Percentiles rank a stretch among this genome's conserved stretches.
phyloP scores from a whole-genome alignment of 2,797 vertebrate species.

The Rhynchonycteris naso region DNA sequence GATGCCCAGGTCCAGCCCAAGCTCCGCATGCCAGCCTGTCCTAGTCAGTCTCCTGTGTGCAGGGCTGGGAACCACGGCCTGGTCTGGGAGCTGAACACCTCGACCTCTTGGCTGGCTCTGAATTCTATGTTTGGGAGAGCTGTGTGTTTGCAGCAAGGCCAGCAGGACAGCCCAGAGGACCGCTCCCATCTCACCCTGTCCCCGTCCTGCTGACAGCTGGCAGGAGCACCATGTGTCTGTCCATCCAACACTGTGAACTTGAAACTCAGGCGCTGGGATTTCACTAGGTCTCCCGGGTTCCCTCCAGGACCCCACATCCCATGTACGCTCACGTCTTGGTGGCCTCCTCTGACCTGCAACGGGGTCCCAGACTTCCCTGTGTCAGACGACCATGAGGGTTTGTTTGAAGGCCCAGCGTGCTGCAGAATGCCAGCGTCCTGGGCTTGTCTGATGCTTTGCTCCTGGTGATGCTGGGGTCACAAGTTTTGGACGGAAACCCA shows the following conservation, averaged over 20 bases:
- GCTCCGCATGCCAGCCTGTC: not conserved
- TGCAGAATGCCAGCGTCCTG: rapidly evolving
- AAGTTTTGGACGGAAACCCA: not conserved
- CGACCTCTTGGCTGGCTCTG: not conserved
- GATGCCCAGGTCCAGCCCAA: not conserved
- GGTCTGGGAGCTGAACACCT: rapidly evolving
- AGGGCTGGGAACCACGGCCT: rapidly evolving
- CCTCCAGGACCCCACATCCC: not conserved
- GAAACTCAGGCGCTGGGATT: not conserved
- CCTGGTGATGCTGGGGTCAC: rapidly evolving
- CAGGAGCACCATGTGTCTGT: no score
- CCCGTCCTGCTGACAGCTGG: not conserved
- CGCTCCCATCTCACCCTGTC: rapidly evolving
- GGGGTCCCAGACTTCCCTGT: not conserved
- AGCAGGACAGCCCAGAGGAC: rapidly evolving
- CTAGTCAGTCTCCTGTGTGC: rapidly evolving
- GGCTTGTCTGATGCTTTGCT: not conserved
- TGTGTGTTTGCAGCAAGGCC: rapidly evolving
- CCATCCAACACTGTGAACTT: no score
- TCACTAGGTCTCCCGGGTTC: rapidly evolving
- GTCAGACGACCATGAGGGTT: not conserved
- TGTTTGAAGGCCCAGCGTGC: not conserved
- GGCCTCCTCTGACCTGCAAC: not conserved
- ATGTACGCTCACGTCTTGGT: rapidly evolving
- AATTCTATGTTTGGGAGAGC: not conserved